Evolutionary conservation across 2,888 invertebrate species (phyloP), one percentile per base, ranked within the genome.

Genomic region (Parnassius smintheus): DNA sequence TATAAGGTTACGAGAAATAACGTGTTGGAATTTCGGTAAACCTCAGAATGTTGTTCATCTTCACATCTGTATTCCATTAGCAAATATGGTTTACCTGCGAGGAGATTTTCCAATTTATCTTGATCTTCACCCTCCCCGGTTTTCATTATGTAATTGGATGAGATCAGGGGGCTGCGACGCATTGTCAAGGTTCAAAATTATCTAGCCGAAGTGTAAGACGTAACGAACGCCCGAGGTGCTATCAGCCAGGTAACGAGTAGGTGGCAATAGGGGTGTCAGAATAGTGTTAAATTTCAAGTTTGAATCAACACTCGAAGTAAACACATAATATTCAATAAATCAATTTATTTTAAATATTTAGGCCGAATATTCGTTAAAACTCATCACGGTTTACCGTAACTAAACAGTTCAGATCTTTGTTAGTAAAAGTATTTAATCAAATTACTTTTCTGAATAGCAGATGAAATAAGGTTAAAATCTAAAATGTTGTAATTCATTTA

Each of bases 11-110:
- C 59, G 53, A 56, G 59, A 60, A 59, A 64, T 60, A 64, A 56
- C 76, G 76, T 72, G 73, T 73, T 75, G 75, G 78, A 81, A 85
- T 84, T 81, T 81, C 70, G 78, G 74, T 67, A 73, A 72, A 78
- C 86, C 84, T 71, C 82, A 82, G 77, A 83, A 87, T 85, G 81
- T 85, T 83, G 83, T 80, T 86, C 85, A 75, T 82, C 80, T 80
- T 76, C 82, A 85, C 88, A 86, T 86, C 82, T 88, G 85, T 87
- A 87, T 90, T 88, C 87, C 86, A 89, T 90, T 88, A 88, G 86
- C 85, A 87, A 89, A 87, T 83, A 86, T 78, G 81, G 82, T 84
- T 87, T 83, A 78, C 80, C 76, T 80, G 73, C 78, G 78, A 77
- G 70, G 74, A 72, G 72, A 77, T 74, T 72, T 69, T 65, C 88